phyloP scores from a whole-genome alignment of 2,888 invertebrate genomes.

The Agriopis leucophaearia region DNA sequence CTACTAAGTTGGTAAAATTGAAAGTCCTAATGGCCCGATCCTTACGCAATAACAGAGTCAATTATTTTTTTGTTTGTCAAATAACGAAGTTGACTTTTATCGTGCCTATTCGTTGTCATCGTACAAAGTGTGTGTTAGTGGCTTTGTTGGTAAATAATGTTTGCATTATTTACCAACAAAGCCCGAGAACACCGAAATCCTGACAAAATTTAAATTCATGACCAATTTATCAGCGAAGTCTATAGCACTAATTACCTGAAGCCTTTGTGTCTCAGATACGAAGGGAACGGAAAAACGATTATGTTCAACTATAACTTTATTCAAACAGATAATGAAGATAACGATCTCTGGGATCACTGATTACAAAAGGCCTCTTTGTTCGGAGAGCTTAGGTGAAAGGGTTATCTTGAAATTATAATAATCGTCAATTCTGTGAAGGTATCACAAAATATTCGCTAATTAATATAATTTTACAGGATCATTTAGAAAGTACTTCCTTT shows the following conservation, averaged over 20 bases:
- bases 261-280: slow-evolving; percentile 29
- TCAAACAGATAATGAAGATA: slow-evolving; percentile 29
- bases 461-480: not conserved
- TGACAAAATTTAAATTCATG: slow-evolving; percentile 1
- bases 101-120: too few species aligned
- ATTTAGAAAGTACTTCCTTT: too few species aligned
- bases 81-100: too few species aligned
- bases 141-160: too few species aligned
- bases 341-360: slow-evolving; percentile 18
- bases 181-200: not conserved
- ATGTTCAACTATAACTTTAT: slow-evolving; percentile 30
- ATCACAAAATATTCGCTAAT: not conserved
- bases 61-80: too few species aligned
- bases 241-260: slow-evolving; percentile 40
- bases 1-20: too few species aligned
- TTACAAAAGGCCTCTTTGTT: slow-evolving; percentile 23
- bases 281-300: slow-evolving; percentile 23
- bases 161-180: not conserved
- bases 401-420: slow-evolving; percentile 19
- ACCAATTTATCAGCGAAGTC: slow-evolving; percentile 2
- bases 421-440: slow-evolving; percentile 1
- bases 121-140: too few species aligned
- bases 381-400: slow-evolving; percentile 9
- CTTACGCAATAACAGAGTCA: too few species aligned
- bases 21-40: too few species aligned